These are phyloP conservation scores for Phoebastria nigripes DNA, from an alignment of 2,797 vertebrate genomes.

Conservation along the genomic window DNA sequence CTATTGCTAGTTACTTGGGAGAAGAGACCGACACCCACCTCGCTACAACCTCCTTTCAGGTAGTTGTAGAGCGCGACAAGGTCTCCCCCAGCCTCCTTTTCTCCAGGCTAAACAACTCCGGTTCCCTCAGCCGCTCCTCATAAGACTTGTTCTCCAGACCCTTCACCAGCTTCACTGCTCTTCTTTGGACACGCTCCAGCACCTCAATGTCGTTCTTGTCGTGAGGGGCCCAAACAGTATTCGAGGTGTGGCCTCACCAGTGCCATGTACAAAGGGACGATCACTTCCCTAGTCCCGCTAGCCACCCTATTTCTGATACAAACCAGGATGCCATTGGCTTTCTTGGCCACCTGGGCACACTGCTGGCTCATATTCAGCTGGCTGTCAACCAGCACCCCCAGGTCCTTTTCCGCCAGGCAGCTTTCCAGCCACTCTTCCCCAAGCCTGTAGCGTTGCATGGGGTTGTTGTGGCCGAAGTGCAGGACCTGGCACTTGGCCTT, in stretches of 20 bases:
- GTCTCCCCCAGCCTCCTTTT: not conserved
- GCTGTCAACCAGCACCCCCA: rapidly evolving
- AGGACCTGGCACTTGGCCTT: rapidly evolving
- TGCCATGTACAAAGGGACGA: rapidly evolving
- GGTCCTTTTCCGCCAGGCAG: rapidly evolving
- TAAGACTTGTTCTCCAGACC: not conserved
- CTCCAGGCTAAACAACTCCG: not conserved
- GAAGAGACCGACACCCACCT: not conserved
- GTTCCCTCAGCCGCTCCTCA: not conserved
- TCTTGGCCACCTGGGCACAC: not conserved
- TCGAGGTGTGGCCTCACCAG: rapidly evolving
- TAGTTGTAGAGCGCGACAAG: not conserved
- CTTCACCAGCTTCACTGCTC: not conserved
- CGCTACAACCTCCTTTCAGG: not conserved
- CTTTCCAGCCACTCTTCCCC: not conserved
- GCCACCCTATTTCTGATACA: not conserved
- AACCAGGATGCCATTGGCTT: not conserved
- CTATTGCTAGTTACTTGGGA: not conserved
- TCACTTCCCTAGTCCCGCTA: not conserved
- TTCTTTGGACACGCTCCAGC: not conserved
- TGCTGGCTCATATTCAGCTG: rapidly evolving
- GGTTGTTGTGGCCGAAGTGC: too few species aligned
- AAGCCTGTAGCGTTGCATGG: rapidly evolving
- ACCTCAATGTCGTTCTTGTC: not conserved
- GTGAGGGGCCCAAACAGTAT: not conserved